These are phyloP conservation scores for Drosophila sordidula DNA, from an alignment of 2,888 invertebrate genomes.

Conservation along the genomic window DNA sequence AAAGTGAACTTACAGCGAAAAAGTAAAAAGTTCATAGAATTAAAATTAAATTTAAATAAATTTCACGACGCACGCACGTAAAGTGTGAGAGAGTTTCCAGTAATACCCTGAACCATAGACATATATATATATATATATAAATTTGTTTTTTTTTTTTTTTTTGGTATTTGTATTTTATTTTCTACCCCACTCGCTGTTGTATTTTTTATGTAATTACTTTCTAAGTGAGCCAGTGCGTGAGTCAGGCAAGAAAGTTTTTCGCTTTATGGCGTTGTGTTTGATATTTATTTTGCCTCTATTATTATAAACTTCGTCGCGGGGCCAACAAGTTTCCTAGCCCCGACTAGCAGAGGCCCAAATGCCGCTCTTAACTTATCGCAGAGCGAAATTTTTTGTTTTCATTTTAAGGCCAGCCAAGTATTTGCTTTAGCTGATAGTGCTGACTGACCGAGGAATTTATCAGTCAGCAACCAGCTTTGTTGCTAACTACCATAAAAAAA, in stretches of 20 bases:
- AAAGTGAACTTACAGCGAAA: constrained; percentile 21
- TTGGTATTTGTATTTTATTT: too few species aligned
- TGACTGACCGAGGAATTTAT: constrained; percentile 41
- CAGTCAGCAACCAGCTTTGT: constrained; percentile 60
- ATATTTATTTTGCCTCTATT: constrained; percentile 18
- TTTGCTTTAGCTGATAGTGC: constrained; percentile 54
- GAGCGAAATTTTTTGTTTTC: constrained; percentile 34
- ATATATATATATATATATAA: too few species aligned
- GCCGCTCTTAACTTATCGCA: constrained; percentile 65
- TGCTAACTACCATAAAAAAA: constrained; percentile 27
- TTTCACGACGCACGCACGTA: constrained; percentile 67
- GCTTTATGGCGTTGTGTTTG: constrained; percentile 52
- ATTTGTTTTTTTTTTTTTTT: too few species aligned
- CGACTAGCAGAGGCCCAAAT: constrained; percentile 7
- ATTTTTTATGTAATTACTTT: constrained; percentile 75
- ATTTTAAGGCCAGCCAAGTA: constrained; percentile 20
- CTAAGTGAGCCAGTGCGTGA: constrained; percentile 69
- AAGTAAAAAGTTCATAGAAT: constrained; percentile 59
- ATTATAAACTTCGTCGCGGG: constrained; percentile 15
- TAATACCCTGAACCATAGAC: constrained; percentile 10
- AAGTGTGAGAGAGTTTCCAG: constrained; percentile 38
- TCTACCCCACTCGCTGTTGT: constrained; percentile 38
- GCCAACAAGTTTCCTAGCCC: constrained; percentile 41
- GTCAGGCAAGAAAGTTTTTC: constrained; percentile 73
- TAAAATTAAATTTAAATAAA: constrained; percentile 78